These are phyloP conservation scores for Synanthedon tipuliformis DNA, from an alignment of 2,888 invertebrate species.

Conservation along the genomic window DNA sequence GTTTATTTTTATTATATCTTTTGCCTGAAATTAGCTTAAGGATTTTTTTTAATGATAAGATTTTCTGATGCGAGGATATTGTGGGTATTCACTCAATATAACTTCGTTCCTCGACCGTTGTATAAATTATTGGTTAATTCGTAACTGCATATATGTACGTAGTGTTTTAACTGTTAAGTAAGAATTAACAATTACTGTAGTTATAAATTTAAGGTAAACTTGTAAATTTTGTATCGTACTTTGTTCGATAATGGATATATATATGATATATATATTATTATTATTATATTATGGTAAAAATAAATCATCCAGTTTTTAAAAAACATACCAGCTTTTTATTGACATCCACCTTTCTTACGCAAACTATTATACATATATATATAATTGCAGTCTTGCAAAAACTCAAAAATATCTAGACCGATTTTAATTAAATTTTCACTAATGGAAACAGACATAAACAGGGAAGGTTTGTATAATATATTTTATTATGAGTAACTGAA, in stretches of 20 bases:
- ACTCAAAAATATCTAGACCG: too few species aligned
- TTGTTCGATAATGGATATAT: constrained; percentile 78
- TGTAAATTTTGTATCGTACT: constrained; percentile 83
- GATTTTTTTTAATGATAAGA: constrained; percentile 28
- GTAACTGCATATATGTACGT: constrained; percentile 69
- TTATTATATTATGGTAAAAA: constrained; percentile 78
- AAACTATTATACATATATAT: too few species aligned
- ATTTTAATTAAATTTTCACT: too few species aligned
- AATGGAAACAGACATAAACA: too few species aligned
- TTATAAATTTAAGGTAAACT: constrained; percentile 67
- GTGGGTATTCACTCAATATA: constrained; percentile 23
- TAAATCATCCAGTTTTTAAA: constrained; percentile 76
- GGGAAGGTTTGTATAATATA: too few species aligned
- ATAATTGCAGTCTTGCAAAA: too few species aligned
- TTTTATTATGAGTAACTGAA: too few species aligned
- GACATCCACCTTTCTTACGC: constrained; percentile 1
- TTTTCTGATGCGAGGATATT: constrained; percentile 22
- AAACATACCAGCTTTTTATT: constrained; percentile 58
- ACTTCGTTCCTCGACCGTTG: constrained; percentile 49
- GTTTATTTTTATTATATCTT: constrained; percentile 45
- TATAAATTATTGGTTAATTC: constrained; percentile 62
- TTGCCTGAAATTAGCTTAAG: constrained; percentile 49
- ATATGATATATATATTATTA: constrained; percentile 8
- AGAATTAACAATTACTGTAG: constrained; percentile 58
- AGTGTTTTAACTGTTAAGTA: constrained; percentile 71